Evolutionary conservation across 2,888 invertebrate species (phyloP).

Genomic region (Sepioteuthis lessoniana): DNA sequence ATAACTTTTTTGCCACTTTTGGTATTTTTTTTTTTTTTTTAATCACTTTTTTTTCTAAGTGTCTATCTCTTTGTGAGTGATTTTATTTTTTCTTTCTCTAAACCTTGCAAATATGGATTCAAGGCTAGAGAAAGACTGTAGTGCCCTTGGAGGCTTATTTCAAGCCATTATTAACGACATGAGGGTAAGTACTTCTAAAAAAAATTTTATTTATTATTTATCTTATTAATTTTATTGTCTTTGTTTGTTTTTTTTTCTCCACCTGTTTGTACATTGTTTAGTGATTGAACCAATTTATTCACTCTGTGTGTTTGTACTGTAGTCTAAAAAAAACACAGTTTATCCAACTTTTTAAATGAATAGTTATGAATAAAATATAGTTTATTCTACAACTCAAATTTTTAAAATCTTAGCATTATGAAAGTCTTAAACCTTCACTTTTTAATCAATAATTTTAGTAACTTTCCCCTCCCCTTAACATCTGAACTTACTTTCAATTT

Average conservation of each 20-base stretch:
- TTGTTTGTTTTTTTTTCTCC: not conserved
- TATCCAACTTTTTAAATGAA: too few species aligned
- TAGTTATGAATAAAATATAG: too few species aligned
- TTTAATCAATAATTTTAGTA: too few species aligned
- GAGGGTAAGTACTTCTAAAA: constrained; percentile 85
- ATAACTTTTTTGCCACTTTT: not conserved
- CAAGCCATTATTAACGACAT: constrained; percentile 96
- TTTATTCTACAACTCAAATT: too few species aligned
- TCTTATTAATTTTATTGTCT: not conserved
- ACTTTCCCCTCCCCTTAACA: too few species aligned
- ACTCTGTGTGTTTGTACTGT: too few species aligned
- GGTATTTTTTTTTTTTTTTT: not conserved
- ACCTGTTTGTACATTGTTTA: not conserved
- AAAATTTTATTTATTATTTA: not conserved
- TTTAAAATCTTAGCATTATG: too few species aligned
- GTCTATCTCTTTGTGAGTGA: too few species aligned
- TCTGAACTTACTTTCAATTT: too few species aligned
- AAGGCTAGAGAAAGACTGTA: constrained; percentile 71
- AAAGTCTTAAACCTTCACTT: too few species aligned
- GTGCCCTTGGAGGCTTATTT: constrained; percentile 91
- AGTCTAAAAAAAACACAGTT: too few species aligned
- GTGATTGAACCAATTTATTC: too few species aligned
- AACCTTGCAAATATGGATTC: constrained; percentile 60
- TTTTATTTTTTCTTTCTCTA: not conserved
- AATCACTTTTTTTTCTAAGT: not conserved